These are phyloP conservation scores for Stegastes partitus DNA, from an alignment of 2,113 vertebrate species.

Conservation along the genomic window DNA sequence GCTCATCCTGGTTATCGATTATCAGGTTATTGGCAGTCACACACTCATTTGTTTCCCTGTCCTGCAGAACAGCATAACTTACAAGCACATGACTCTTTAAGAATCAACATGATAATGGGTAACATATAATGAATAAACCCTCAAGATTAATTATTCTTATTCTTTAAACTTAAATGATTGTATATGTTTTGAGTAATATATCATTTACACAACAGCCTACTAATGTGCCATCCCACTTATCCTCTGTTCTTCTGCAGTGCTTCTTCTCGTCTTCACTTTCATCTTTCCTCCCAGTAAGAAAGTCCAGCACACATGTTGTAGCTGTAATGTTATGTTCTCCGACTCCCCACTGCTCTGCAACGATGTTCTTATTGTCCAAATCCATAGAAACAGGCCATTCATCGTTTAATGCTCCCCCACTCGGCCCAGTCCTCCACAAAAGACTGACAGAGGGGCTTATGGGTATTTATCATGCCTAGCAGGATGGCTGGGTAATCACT, in stretches of 20 bases:
- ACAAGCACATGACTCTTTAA: too few species aligned
- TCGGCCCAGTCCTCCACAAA: neutral
- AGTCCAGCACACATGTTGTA: neutral
- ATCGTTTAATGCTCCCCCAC: neutral
- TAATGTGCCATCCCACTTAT: neutral
- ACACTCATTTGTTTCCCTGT: too few species aligned
- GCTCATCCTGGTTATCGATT: too few species aligned
- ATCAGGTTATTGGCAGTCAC: too few species aligned
- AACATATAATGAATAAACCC: too few species aligned
- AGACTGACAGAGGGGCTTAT: conserved; percentile 32
- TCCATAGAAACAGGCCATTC: neutral
- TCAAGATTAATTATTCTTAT: too few species aligned
- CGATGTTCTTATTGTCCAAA: conserved; percentile 1
- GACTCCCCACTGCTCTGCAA: neutral
- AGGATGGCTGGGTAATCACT: conserved; percentile 26
- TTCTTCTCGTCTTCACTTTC: neutral
- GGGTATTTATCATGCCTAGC: conserved; percentile 36
- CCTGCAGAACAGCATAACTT: too few species aligned
- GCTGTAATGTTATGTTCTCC: conserved; percentile 1
- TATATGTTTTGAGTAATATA: too few species aligned
- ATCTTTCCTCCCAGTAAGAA: neutral
- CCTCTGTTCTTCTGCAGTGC: neutral
- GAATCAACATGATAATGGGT: too few species aligned
- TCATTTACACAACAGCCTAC: too few species aligned
- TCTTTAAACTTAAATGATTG: too few species aligned